Percentiles rank a stretch among this genome's conserved stretches.
phyloP scores from a whole-genome alignment of 2,888 invertebrate genomes.

The Lasioglossum calceatum region DNA sequence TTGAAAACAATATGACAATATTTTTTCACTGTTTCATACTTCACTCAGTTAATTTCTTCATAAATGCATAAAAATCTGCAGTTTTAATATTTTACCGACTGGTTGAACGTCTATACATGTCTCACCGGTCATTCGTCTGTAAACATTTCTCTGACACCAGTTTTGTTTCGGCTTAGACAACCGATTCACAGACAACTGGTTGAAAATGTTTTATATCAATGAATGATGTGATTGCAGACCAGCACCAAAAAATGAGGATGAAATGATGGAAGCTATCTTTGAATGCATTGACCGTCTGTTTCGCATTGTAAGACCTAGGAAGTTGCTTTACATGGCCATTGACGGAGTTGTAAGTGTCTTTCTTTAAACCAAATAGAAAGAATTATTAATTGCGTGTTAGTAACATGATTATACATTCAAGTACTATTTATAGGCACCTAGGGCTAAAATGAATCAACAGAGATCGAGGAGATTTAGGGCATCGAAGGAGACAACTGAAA shows the following conservation, averaged over 20 bases:
- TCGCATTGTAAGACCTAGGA: constrained; percentile 95
- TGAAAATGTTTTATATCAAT: background rate
- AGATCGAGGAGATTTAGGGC: constrained; percentile 98
- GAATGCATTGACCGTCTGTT: constrained; percentile 99
- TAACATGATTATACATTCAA: background rate
- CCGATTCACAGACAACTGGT: no score
- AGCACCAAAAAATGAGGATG: constrained; percentile 98
- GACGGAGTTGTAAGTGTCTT: constrained; percentile 94
- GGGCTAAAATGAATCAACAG: constrained; percentile 99
- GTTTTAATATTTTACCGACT: background rate
- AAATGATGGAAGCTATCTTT: constrained; percentile 99
- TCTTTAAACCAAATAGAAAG: background rate
- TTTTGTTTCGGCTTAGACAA: no score
- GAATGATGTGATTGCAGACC: constrained; percentile 85
- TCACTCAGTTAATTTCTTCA: no score
- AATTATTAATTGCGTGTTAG: background rate
- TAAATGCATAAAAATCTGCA: no score
- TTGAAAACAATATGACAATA: no score
- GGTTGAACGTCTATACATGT: no score
- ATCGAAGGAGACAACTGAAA: constrained; percentile 96
- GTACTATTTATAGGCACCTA: constrained; percentile 89
- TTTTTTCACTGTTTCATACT: no score
- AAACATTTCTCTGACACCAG: no score
- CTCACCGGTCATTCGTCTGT: no score
- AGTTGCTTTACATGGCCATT: constrained; percentile 99